Conservation (phyloP, 2,797 vertebrate genomes). For the Cottoperca gobio region DNA sequence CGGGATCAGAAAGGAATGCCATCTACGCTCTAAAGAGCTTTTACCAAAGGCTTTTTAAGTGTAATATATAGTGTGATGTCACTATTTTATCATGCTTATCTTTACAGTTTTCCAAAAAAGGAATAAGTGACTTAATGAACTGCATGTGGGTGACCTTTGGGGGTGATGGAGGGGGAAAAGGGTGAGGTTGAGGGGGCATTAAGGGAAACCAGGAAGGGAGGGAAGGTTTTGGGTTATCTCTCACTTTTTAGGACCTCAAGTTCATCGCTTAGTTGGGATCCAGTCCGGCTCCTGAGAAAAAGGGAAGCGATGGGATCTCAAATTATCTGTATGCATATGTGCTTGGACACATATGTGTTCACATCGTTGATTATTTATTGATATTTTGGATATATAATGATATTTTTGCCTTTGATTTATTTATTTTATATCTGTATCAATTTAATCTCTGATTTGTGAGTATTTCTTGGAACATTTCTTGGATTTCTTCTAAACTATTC, state of each 20-base stretch:
- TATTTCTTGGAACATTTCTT: background rate
- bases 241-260: constrained; percentile 34
- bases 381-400: background rate
- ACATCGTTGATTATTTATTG: background rate
- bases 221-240: constrained; percentile 10
- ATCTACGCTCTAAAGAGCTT: background rate
- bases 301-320: background rate
- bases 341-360: background rate
- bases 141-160: constrained; percentile 47
- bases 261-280: constrained; percentile 11
- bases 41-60: background rate
- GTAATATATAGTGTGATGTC: background rate
- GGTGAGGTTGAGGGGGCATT: background rate
- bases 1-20: constrained; percentile 23
- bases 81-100: background rate
- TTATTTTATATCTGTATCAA: background rate
- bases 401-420: background rate
- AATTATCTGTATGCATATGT: background rate
- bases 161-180: background rate
- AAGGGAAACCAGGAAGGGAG: constrained; percentile 23
- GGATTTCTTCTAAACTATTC: background rate
- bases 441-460: background rate
- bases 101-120: constrained; percentile 26
- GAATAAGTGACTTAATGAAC: constrained; percentile 33
- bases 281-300: background rate